Evolutionary conservation across 2,888 invertebrate genomes (phyloP).

Genomic region (Macrophya annulata): DNA sequence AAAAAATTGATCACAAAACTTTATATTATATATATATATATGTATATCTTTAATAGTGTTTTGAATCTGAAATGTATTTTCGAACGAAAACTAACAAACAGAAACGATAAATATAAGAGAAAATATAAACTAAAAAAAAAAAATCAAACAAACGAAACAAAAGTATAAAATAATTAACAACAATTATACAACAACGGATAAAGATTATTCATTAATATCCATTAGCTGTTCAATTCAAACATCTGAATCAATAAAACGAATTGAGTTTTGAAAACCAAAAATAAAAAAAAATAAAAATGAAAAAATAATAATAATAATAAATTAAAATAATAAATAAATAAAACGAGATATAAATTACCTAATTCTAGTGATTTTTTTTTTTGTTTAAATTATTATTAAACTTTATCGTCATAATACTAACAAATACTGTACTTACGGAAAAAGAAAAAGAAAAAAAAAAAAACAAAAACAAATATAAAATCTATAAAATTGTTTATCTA

Average conservation of each 20-base stretch:
- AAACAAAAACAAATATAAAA: too few relatives aligned
- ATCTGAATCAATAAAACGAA: background rate
- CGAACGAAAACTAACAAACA: too few relatives aligned
- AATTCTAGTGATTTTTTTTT: background rate
- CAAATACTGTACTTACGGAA: background rate
- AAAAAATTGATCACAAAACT: too few relatives aligned
- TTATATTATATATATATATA: background rate
- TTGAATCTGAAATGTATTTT: too few relatives aligned
- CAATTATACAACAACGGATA: background rate
- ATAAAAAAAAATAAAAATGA: background rate
- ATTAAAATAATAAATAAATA: too few relatives aligned
- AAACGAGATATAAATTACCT: background rate
- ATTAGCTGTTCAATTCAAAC: background rate
- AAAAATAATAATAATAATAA: background rate
- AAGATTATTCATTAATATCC: background rate
- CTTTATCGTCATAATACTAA: background rate
- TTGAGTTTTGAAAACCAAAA: background rate
- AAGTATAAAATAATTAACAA: background rate
- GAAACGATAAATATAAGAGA: too few relatives aligned
- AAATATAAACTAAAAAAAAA: background rate
- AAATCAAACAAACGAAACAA: too few relatives aligned
- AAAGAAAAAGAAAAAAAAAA: background rate
- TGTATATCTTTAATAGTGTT: too few relatives aligned
- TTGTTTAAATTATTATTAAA: background rate
- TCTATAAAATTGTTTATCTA: background rate